Evolutionary conservation across 64 coral and sea anemone genomes (phyloP).

Genomic region (Astreopora myriophthalma): DNA sequence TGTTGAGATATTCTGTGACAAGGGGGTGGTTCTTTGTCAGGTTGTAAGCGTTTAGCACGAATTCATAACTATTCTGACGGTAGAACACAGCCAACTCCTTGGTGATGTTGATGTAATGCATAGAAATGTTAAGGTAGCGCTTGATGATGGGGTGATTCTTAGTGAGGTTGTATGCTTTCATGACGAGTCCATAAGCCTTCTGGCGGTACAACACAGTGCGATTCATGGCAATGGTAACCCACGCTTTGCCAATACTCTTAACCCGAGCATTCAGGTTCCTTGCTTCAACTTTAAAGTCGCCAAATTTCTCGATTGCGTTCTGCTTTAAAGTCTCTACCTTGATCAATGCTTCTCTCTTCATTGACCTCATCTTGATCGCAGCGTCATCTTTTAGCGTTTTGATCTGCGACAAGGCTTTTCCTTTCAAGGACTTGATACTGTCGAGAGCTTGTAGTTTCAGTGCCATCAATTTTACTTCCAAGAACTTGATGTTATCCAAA

Average conservation of each 20-base stretch:
- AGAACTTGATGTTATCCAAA: constrained; percentile 53
- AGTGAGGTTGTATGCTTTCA: constrained; percentile 53
- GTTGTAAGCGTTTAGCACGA: constrained; percentile 65
- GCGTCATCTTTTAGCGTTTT: not conserved
- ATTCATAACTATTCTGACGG: not conserved
- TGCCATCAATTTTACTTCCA: not conserved
- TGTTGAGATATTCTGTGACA: not conserved
- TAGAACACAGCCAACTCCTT: constrained; percentile 7
- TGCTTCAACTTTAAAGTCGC: not conserved
- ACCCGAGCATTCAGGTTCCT: not conserved
- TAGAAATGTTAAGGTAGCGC: not conserved
- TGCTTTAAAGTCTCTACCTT: constrained; percentile 2
- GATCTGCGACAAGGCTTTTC: constrained; percentile 6
- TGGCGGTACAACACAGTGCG: constrained; percentile 28
- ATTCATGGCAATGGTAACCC: not conserved
- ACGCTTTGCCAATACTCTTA: not conserved
- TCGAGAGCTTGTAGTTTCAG: constrained; percentile 8
- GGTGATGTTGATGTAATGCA: constrained; percentile 44
- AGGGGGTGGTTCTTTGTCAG: constrained; percentile 71
- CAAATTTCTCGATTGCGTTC: not conserved
- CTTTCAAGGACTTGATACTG: constrained; percentile 31
- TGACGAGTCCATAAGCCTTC: constrained; percentile 48
- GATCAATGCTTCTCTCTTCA: not conserved
- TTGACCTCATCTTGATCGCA: constrained; percentile 23
- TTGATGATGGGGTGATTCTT: constrained; percentile 60